Percentiles rank a stretch among this genome's conserved stretches.
These are phyloP conservation scores for Tautogolabrus adspersus DNA, from an alignment of 2,113 vertebrate species.

Conservation along the genomic window DNA sequence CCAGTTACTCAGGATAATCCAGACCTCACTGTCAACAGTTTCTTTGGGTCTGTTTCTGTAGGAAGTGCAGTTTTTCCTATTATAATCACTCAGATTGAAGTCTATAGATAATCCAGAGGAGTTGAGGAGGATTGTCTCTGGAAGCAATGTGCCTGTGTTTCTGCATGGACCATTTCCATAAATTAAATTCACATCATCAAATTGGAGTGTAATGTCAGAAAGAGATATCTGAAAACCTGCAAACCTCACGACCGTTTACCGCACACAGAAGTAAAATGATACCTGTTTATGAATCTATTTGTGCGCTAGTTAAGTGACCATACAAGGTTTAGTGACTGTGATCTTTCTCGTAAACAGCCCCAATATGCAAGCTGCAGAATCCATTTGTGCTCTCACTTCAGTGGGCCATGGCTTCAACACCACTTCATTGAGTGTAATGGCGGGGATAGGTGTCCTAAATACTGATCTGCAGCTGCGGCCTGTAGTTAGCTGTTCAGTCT, in stretches of 20 bases:
- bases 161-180: not conserved
- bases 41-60: not conserved
- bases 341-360: not conserved
- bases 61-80: slow-evolving; percentile 13
- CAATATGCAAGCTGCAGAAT: not conserved
- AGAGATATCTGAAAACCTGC: not conserved
- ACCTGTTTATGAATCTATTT: not conserved
- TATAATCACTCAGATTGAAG: slow-evolving; percentile 8
- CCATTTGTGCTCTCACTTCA: not conserved
- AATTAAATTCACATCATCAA: not conserved
- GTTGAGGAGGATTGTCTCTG: not conserved
- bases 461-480: not conserved
- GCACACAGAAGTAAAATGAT: not conserved
- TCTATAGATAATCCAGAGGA: slow-evolving; percentile 17
- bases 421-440: not conserved
- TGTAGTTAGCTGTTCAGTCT: not conserved
- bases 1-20: slow-evolving; percentile 27
- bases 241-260: not conserved
- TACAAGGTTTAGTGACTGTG: not conserved
- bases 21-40: slow-evolving; percentile 39
- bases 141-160: not conserved
- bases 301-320: not conserved
- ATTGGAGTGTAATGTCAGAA: not conserved
- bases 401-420: not conserved
- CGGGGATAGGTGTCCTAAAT: not conserved